Evolutionary conservation across 2,888 invertebrate genomes (phyloP).

Genomic region (Gari tellinella): DNA sequence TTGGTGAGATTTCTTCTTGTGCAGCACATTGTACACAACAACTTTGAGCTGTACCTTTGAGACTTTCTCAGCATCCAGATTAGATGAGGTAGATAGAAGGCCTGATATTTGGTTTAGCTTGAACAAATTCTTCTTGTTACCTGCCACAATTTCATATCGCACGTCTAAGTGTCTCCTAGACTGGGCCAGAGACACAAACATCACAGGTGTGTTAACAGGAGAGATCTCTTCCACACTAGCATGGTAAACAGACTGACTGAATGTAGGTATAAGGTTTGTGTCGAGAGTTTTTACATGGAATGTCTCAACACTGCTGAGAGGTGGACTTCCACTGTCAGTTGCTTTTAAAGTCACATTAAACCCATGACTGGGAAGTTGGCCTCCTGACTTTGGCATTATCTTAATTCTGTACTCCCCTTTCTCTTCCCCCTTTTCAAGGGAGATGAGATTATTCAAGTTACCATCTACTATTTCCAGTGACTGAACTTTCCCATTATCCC

Average conservation of each 20-base stretch:
- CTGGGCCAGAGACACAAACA: conserved; percentile 93
- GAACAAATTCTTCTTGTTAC: conserved; percentile 95
- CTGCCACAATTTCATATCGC: conserved; percentile 90
- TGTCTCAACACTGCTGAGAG: conserved; percentile 82
- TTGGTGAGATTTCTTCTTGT: conserved; percentile 92
- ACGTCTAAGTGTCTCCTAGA: conserved; percentile 94
- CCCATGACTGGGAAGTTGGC: conserved; percentile 91
- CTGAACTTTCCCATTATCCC: conserved; percentile 92
- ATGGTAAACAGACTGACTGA: conserved; percentile 89
- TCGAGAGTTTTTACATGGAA: conserved; percentile 93
- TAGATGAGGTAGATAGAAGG: conserved; percentile 93
- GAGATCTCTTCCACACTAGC: conserved; percentile 94
- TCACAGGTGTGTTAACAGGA: conserved; percentile 93
- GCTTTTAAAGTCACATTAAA: conserved; percentile 95
- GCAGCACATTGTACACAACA: conserved; percentile 86
- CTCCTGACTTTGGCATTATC: conserved; percentile 90
- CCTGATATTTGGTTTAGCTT: conserved; percentile 94
- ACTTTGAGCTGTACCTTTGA: conserved; percentile 86
- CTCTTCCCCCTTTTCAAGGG: conserved; percentile 85
- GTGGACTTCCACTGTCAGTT: conserved; percentile 89
- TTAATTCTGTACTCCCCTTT: conserved; percentile 89
- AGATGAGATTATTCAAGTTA: conserved; percentile 95
- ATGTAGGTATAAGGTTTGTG: conserved; percentile 92
- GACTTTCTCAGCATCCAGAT: conserved; percentile 93
- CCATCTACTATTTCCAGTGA: conserved; percentile 90